Evolutionary conservation across 2,888 invertebrate genomes (phyloP), one percentile per base, ranked within the genome.

Genomic region (Pachydiplax longipennis): DNA sequence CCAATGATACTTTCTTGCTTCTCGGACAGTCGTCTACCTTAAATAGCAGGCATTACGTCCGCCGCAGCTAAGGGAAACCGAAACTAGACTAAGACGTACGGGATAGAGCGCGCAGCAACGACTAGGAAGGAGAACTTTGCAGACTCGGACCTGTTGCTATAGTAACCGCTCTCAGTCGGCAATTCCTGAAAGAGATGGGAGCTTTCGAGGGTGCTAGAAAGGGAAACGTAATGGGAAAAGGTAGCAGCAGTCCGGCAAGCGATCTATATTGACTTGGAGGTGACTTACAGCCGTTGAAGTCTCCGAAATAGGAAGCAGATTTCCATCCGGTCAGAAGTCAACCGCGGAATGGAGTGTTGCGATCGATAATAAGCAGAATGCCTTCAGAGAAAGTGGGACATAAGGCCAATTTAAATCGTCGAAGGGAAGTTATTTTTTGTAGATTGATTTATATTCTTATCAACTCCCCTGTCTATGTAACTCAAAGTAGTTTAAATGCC

Each of bases 251-350:
- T n/a, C n/a, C n/a, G n/a, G n/a, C 25, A 10, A n/a, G 25, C 25
- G 35, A 13, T 37, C 35, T 37, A 37, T 61, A 87, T 65, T 35
- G 8, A 61, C 87, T 35, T 12, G 73, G 31, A 73, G 73, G 73
- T 73, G n/a, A 73, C 73, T 58, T 65, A 37, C 83, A 58, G 58
- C 22, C 83, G 58, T 83, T 83, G 83, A 83, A 58, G 22, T 83
- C 87, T 87, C 87, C 87, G 61, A 37, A 87, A 15, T 65, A 65
- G 65, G 87, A 87, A 87, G 61, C 61, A 4, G 87, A 87, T 87
- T 61, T 87, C 35, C 87, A 65, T 65, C 35, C 83, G 35, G 58
- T 83, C 87, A 87, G 87, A 8, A 22, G 53, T 58, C 31, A 31
- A 13, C 87, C 22, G 18, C 22, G 31, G 58, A 58, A 13, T 35